Percentiles rank a stretch among this genome's conserved stretches.
phyloP scores from a whole-genome alignment of 1,140 invertebrate species.

The Zaprionus tsacasi region DNA sequence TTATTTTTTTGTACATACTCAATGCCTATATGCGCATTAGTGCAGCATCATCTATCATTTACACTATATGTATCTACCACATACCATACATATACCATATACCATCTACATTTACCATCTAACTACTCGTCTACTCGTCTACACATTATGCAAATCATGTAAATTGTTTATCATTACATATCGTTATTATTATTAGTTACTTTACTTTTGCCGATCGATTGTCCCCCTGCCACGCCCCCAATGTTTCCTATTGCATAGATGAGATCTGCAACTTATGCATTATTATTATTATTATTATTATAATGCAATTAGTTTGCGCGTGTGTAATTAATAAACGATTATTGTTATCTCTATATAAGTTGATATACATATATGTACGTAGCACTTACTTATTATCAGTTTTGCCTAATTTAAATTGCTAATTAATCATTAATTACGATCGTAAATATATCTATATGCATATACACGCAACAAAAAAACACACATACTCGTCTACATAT shows the following conservation, averaged over 20 bases:
- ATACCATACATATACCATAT: background rate
- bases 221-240: background rate
- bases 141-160: constrained; percentile 45
- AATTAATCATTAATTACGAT: constrained; percentile 56
- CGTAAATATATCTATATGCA: constrained; percentile 17
- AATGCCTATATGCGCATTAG: constrained; percentile 30
- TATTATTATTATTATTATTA: constrained; percentile 39
- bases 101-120: constrained; percentile 6
- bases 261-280: constrained; percentile 36
- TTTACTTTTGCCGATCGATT: constrained; percentile 43
- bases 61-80: constrained; percentile 7
- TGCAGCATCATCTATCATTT: constrained; percentile 39
- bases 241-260: background rate
- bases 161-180: constrained; percentile 46
- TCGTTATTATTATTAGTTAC: constrained; percentile 41
- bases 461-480: constrained; percentile 8
- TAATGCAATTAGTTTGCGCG: constrained; percentile 51
- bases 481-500: constrained; percentile 4
- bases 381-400: constrained; percentile 52
- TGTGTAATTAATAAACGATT: constrained; percentile 48
- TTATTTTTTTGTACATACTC: constrained; percentile 35
- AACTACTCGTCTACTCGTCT: constrained; percentile 25
- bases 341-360: constrained; percentile 59
- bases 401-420: constrained; percentile 63
- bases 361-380: constrained; percentile 48